Percentiles rank a stretch among this genome's conserved stretches.
phyloP scores from a whole-genome alignment of 2,888 invertebrate species.

The Sarcophaga variegata region DNA sequence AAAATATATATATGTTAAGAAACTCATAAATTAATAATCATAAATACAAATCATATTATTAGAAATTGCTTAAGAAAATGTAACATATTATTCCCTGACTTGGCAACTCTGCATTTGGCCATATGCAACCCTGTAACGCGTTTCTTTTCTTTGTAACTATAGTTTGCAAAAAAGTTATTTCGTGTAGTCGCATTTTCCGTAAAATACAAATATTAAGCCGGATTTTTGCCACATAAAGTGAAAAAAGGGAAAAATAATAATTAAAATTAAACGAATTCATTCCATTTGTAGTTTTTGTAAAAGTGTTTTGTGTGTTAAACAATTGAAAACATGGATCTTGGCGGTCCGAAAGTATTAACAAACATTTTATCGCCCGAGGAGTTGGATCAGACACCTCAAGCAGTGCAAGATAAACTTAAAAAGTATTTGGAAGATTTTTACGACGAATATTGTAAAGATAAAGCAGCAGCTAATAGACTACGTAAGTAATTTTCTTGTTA shows the following conservation, averaged over 20 bases:
- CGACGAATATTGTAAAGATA: conserved; percentile 88
- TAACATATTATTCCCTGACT: background rate
- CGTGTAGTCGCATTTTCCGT: conserved; percentile 56
- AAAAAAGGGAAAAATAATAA: conserved; percentile 13
- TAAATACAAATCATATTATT: background rate
- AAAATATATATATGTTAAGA: background rate
- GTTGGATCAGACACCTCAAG: conserved; percentile 83
- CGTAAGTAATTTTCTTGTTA: conserved; percentile 73
- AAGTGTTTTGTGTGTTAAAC: conserved; percentile 18
- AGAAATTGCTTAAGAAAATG: background rate
- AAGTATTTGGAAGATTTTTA: conserved; percentile 84
- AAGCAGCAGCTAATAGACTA: conserved; percentile 85
- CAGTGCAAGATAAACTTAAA: conserved; percentile 85
- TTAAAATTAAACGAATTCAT: conserved; percentile 23
- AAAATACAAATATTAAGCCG: conserved; percentile 35
- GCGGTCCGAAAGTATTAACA: conserved; percentile 79
- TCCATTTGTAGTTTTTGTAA: conserved; percentile 32
- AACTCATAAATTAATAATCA: background rate
- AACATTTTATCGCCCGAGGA: conserved; percentile 83
- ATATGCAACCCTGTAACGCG: conserved; percentile 57
- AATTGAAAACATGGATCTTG: conserved; percentile 77
- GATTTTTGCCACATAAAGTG: conserved; percentile 22
- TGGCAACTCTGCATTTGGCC: conserved; percentile 17
- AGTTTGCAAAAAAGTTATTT: conserved; percentile 59
- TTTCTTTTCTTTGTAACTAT: conserved; percentile 44